phyloP scores from a whole-genome alignment of 2,888 invertebrate genomes.

The Aspidiotus destructor region DNA sequence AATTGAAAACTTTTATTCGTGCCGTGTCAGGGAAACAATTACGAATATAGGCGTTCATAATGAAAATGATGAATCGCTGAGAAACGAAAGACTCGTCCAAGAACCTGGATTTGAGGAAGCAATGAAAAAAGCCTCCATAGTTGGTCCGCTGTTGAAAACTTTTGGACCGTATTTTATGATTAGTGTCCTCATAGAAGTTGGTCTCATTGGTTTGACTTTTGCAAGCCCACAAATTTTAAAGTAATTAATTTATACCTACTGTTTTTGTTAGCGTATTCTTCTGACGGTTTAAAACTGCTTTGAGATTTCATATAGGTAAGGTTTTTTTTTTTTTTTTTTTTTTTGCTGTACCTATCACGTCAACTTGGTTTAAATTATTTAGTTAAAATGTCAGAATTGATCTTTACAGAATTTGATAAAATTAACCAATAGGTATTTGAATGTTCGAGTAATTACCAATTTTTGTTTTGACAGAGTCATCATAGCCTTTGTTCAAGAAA shows the following conservation, averaged over 20 bases:
- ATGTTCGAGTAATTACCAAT: no score
- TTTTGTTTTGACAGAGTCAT: no score
- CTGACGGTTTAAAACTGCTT: no score
- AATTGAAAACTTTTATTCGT: not conserved
- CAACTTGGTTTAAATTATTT: no score
- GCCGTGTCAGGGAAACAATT: not conserved
- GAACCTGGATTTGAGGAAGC: constrained; percentile 8
- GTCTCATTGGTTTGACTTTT: constrained; percentile 77
- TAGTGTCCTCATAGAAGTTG: constrained; percentile 71
- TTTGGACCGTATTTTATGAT: constrained; percentile 80
- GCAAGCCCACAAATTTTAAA: constrained; percentile 78
- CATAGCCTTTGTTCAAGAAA: constrained; percentile 31
- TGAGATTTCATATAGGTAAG: no score
- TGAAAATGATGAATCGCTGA: constrained; percentile 13
- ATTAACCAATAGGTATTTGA: no score
- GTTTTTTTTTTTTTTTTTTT: no score
- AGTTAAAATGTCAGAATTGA: no score
- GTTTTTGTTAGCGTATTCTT: no score
- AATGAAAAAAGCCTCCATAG: constrained; percentile 56
- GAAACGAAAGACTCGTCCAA: not conserved
- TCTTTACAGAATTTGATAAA: no score
- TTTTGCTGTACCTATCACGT: no score
- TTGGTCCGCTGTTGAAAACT: constrained; percentile 72
- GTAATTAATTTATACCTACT: constrained; percentile 48
- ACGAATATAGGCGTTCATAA: constrained; percentile 1